Evolutionary conservation across 2,113 vertebrate genomes (phyloP).

Genomic region (Rhynchomys soricoides): DNA sequence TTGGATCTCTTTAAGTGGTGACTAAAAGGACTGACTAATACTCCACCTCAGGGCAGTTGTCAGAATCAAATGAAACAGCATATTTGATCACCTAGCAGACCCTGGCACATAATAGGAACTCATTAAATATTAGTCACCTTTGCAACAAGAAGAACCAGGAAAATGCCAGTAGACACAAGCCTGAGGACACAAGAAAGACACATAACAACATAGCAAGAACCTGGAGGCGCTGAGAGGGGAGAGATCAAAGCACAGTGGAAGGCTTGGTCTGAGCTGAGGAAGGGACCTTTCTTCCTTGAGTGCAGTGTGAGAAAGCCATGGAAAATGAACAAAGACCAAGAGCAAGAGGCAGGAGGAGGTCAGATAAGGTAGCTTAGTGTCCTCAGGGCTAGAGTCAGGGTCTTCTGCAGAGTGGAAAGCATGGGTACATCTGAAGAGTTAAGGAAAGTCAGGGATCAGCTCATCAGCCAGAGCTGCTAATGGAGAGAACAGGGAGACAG

Average conservation of each 20-base stretch:
- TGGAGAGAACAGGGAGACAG: not conserved
- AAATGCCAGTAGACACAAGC: constrained; percentile 62
- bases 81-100: constrained; percentile 46
- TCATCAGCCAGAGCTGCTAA: not conserved
- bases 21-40: constrained; percentile 27
- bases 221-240: not conserved
- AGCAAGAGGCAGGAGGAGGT: not conserved
- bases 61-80: constrained; percentile 71
- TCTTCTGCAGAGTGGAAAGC: not conserved
- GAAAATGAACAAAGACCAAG: not conserved
- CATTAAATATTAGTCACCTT: constrained; percentile 78
- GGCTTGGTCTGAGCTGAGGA: not conserved
- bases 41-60: constrained; percentile 11
- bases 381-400: not conserved
- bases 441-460: not conserved
- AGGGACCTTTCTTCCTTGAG: not conserved
- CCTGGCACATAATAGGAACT: constrained; percentile 51
- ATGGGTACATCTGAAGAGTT: not conserved
- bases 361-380: not conserved
- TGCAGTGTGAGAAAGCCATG: not conserved
- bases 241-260: not conserved
- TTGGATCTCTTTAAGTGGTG: constrained; percentile 18
- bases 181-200: not conserved
- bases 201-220: constrained; percentile 23
- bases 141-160: constrained; percentile 55